phyloP scores from a whole-genome alignment of 2,113 vertebrate genomes.

The Ivindomyrus marchei region DNA sequence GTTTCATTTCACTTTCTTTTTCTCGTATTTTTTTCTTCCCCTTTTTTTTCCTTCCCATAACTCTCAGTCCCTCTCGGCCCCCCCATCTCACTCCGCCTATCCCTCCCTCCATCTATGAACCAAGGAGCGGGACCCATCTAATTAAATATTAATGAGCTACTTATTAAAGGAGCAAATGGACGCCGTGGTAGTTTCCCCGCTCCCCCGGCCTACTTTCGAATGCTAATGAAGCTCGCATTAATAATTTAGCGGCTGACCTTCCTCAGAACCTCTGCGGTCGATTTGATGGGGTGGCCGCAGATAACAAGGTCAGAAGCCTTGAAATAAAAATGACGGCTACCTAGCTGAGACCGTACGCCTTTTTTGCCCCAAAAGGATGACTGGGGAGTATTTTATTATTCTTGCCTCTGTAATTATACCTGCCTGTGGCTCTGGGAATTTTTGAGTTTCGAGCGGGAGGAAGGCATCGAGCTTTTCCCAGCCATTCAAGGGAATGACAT shows the following conservation, averaged over 20 bases:
- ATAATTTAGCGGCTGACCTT: conserved; percentile 53
- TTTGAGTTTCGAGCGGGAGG: background rate
- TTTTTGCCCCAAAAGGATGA: background rate
- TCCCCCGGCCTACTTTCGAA: conserved; percentile 55
- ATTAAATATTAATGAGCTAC: conserved; percentile 64
- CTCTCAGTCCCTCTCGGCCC: background rate
- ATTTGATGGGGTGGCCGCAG: conserved; percentile 34
- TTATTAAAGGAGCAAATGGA: conserved; percentile 53
- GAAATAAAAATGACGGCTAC: conserved; percentile 46
- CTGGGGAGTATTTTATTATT: background rate
- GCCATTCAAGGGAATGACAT: background rate
- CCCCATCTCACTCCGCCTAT: background rate
- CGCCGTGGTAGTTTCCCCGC: conserved; percentile 33
- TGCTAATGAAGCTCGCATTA: conserved; percentile 51
- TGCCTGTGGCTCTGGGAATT: no score
- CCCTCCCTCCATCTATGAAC: conserved; percentile 31
- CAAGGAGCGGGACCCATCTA: conserved; percentile 51
- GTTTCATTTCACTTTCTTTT: background rate
- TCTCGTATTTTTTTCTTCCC: conserved; percentile 16
- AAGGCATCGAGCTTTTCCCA: background rate
- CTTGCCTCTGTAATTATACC: conserved; percentile 17
- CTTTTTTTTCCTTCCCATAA: background rate
- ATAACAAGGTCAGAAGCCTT: conserved; percentile 47
- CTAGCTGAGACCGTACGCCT: background rate
- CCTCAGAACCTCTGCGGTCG: conserved; percentile 43